Evolutionary conservation across 2,888 invertebrate species (phyloP).

Genomic region (Apodemia hepburni): DNA sequence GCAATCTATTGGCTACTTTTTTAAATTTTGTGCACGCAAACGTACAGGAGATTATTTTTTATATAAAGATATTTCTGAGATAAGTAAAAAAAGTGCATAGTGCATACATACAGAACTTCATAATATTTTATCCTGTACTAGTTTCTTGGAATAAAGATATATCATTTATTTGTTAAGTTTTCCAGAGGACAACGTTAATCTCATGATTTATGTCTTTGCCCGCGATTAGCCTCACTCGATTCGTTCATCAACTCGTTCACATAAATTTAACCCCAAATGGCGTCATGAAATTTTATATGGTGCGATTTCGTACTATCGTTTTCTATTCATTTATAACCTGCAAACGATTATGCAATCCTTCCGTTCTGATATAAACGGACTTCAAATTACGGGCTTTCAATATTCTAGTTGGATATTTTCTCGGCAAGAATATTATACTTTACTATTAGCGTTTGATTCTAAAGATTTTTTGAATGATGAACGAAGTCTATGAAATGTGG

Average conservation of each 20-base stretch:
- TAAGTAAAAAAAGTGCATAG: too few species aligned
- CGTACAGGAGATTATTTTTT: too few species aligned
- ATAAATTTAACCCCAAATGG: slow-evolving; percentile 1
- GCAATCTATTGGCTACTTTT: too few species aligned
- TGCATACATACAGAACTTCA: too few species aligned
- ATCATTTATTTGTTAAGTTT: too few species aligned
- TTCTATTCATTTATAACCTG: slow-evolving; percentile 38
- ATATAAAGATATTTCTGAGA: too few species aligned
- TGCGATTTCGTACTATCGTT: slow-evolving; percentile 1
- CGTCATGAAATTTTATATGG: slow-evolving; percentile 5
- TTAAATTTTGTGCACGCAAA: too few species aligned
- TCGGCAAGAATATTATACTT: slow-evolving; percentile 29
- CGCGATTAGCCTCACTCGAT: not conserved
- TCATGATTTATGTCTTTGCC: not conserved
- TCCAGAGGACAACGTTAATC: too few species aligned
- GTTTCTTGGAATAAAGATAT: too few species aligned
- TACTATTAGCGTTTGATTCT: not conserved
- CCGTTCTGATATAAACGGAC: slow-evolving; percentile 40
- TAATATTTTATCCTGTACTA: too few species aligned
- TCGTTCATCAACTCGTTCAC: not conserved
- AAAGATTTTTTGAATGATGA: too few species aligned
- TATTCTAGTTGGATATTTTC: slow-evolving; percentile 37
- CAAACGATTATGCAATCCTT: slow-evolving; percentile 45
- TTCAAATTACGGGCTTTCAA: slow-evolving; percentile 46
- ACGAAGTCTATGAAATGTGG: too few species aligned